Evolutionary conservation across 2,797 vertebrate species (phyloP).

Genomic region (Tapera naevia): DNA sequence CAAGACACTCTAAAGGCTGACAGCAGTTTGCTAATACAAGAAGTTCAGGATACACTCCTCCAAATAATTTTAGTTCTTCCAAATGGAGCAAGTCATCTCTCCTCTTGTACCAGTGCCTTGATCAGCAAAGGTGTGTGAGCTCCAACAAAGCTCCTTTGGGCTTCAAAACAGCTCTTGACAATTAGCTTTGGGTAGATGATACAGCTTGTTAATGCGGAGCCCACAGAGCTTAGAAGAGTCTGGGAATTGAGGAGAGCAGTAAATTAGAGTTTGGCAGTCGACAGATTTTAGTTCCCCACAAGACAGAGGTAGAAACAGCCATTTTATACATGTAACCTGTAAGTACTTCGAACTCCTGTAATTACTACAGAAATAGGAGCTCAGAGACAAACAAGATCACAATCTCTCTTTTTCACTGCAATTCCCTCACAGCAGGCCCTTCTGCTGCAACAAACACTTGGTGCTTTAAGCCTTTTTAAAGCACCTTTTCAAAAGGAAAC

Average conservation of each 20-base stretch:
- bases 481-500: neutral
- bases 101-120: neutral
- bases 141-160: neutral
- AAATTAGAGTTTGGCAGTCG: neutral
- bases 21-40: neutral
- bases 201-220: neutral
- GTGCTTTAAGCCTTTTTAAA: neutral
- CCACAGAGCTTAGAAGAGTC: neutral
- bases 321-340: neutral
- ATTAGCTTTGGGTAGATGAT: neutral
- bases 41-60: neutral
- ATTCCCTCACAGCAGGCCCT: neutral
- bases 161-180: neutral
- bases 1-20: neutral
- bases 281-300: neutral
- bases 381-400: neutral
- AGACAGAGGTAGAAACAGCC: neutral
- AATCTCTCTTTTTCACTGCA: neutral
- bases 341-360: neutral
- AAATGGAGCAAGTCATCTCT: neutral
- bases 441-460: neutral
- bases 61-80: neutral
- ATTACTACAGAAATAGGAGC: neutral
- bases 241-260: neutral
- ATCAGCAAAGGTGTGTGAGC: neutral